Evolutionary conservation across 2,888 invertebrate genomes (phyloP), one percentile per base, ranked within the genome.

Genomic region (Parnassius smintheus): DNA sequence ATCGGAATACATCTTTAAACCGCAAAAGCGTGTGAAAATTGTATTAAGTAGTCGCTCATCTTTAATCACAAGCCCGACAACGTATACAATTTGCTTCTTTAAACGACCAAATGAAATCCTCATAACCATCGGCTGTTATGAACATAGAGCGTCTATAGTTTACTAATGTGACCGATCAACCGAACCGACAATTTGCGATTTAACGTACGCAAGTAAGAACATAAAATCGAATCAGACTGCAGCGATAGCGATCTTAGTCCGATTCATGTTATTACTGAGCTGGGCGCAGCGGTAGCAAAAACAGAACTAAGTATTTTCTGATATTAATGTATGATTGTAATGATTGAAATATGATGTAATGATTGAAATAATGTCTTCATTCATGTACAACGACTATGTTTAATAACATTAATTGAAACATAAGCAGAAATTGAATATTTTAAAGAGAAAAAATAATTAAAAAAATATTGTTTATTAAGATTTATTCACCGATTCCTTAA

Each of bases 111-210:
- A 50, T 60, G 75, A 82, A 75, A 71, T 51, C 46, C 51, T 56
- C 51, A 68, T 65, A 67, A 75, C 66, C 71, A 71, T 69, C 68
- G 70, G 68, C 68, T 69, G 66, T 68, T 68, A 65, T 69, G 68
- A 68, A 68, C 67, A 68, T 66, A 69, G 65, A 64, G 65, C 66
- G 69, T 73, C 68, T 68, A 65, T 65, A 59, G 67, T 62, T 69
- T 72, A 75, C 75, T 83, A 80, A 82, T 83, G 78, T 80, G 83
- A 79, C 74, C 74, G 78, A 76, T 81, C 76, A 76, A 78, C 77
- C 67, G 77, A 83, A 82, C 85, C 80, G 74, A 76, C 88, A 86
- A 88, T 90, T 88, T 88, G 80, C 86, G 81, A 87, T 89, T 91
- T 88, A 87, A 80, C 82, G 83, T 77, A 79, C 82, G 82, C 76